Percentiles rank a stretch among this genome's conserved stretches.
These are phyloP conservation scores for Panopea generosa DNA, from an alignment of 2,888 invertebrate species.

Conservation along the genomic window DNA sequence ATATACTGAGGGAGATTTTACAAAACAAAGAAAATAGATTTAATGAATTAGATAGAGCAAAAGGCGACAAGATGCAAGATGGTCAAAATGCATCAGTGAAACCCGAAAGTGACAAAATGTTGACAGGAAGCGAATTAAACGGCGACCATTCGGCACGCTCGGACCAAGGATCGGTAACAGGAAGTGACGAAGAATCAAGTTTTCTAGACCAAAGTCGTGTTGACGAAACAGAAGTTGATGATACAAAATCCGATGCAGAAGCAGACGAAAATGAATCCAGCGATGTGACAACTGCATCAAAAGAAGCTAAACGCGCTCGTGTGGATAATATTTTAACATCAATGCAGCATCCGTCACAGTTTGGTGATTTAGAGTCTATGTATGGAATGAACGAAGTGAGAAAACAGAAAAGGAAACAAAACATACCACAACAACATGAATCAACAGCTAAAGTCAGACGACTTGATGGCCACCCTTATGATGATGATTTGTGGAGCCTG, in stretches of 20 bases:
- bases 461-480: constrained; percentile 86
- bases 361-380: constrained; percentile 54
- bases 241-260: constrained; percentile 49
- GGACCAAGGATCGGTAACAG: constrained; percentile 64
- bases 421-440: constrained; percentile 96
- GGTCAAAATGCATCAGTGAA: constrained; percentile 27
- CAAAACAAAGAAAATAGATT: constrained; percentile 95
- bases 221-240: constrained; percentile 61
- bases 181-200: constrained; percentile 71
- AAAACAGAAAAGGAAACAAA: constrained; percentile 93
- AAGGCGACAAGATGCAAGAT: constrained; percentile 51
- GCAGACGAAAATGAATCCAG: constrained; percentile 54
- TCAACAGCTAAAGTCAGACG: constrained; percentile 71
- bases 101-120: constrained; percentile 40
- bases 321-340: constrained; percentile 98
- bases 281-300: constrained; percentile 62
- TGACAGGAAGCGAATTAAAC: constrained; percentile 52
- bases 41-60: constrained; percentile 72
- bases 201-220: constrained; percentile 52
- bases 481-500: constrained; percentile 94
- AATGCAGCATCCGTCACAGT: constrained; percentile 89
- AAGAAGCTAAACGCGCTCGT: constrained; percentile 93
- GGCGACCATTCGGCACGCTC: constrained; percentile 64
- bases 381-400: constrained; percentile 67
- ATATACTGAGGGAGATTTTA: constrained; percentile 94